Evolutionary conservation across 2,113 vertebrate species (phyloP), one percentile per base, ranked within the genome.

Genomic region (Microcebus griseorufus): DNA sequence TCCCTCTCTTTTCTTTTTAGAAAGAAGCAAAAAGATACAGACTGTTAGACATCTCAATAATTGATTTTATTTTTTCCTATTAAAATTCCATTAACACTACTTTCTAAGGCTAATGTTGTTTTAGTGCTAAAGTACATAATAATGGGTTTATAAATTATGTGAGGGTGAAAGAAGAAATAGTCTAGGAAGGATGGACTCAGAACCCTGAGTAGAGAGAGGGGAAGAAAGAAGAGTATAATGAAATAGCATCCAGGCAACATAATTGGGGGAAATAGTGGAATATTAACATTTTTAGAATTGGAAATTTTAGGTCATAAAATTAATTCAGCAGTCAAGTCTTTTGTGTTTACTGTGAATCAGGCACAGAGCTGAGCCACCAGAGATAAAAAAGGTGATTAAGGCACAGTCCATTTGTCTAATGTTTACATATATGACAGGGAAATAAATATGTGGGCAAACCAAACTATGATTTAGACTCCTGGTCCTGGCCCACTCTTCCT

Each of bases 31-130:
- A 97, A 76, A 62, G 32, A 91, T 51, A 60, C 45, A 97, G 94
- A 88, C 62, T 95, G 45, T 11, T 85, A 95, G 73, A 88, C 67
- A 82, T 95, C 23, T 97, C 93, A 96, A 65, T 62, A 95, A 96
- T 81, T 90, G 64, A 94, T 96, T 96, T 95, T 45, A 96, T 84
- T 95, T 95, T 95, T 95, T 92, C 76, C 91, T 93, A 45, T 93
- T 97, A 95, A 89, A 95, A 78, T 94, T 90, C 94, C 93, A 97
- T 96, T 95, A 97, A 89, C 93, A 88, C 82, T 62, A 39, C 73
- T 96, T 91, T 96, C 55, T 91, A 84, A 95, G 48, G 73, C 58
- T 90, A 73, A 51, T 90, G 60, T 84, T 96, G 69, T 92, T 96
- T 69, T 94, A 79, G 93, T 79, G 90, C 78, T 93, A 90, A 96